Evolutionary conservation across 2,113 vertebrate species (phyloP).

Genomic region (Indri indri): DNA sequence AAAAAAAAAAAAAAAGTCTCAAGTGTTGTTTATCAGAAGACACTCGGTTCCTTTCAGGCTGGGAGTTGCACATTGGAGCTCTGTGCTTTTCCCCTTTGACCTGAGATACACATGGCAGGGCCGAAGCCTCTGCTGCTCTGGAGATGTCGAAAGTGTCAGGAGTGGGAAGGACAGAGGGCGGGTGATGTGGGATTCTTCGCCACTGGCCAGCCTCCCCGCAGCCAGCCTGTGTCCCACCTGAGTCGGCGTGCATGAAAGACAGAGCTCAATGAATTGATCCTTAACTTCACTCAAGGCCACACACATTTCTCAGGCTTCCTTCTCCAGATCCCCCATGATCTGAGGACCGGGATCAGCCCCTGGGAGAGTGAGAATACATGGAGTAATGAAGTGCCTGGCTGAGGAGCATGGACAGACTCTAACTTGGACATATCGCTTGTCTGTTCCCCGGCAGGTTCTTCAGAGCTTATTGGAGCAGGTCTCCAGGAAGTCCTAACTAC

Average conservation of each 20-base stretch:
- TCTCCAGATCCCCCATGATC: background rate
- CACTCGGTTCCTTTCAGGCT: slow-evolving; percentile 70
- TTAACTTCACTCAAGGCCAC: background rate
- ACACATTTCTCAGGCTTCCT: background rate
- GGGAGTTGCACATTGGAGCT: slow-evolving; percentile 59
- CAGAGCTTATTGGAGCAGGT: background rate
- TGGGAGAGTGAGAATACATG: background rate
- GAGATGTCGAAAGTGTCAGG: background rate
- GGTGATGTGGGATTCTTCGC: background rate
- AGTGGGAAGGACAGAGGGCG: background rate
- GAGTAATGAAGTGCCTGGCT: background rate
- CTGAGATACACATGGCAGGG: slow-evolving; percentile 17
- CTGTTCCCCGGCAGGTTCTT: background rate
- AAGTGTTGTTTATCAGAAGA: slow-evolving; percentile 81
- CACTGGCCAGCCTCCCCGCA: background rate
- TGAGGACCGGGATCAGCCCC: background rate
- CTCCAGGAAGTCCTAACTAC: background rate
- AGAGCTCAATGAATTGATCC: background rate
- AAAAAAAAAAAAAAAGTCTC: slow-evolving; percentile 65
- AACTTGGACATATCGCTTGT: background rate
- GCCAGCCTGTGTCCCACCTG: background rate
- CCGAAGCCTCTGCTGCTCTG: slow-evolving; percentile 39
- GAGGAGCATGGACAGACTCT: background rate
- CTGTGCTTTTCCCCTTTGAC: slow-evolving; percentile 67
- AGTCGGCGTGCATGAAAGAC: background rate